Percentiles rank a stretch among this genome's conserved stretches.
These are phyloP conservation scores for Eunapius fragilis DNA, from an alignment of 37 sponge, comb jelly and placozoan genomes.

Conservation along the genomic window DNA sequence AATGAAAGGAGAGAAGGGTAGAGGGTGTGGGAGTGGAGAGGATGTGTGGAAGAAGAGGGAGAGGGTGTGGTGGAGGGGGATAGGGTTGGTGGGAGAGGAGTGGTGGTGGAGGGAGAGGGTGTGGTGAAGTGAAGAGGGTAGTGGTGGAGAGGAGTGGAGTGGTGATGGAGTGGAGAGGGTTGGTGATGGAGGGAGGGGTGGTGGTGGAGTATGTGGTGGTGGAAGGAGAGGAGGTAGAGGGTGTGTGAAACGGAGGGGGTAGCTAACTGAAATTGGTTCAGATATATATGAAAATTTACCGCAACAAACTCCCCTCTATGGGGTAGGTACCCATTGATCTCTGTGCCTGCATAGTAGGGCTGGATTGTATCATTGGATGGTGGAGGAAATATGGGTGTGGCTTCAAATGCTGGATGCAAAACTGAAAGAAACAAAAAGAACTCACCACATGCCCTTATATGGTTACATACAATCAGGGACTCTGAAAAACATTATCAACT, in stretches of 20 bases:
- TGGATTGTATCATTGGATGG: slow-evolving; percentile 9
- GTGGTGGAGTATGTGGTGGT: too few relatives aligned
- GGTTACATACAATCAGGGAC: not conserved
- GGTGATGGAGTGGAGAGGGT: not conserved
- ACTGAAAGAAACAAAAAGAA: too few relatives aligned
- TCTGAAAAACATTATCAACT: too few relatives aligned
- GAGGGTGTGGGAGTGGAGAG: not conserved
- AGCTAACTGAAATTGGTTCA: too few relatives aligned
- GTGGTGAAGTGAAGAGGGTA: not conserved
- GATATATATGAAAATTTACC: slow-evolving; percentile 47
- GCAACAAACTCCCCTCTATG: slow-evolving; percentile 75
- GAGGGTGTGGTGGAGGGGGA: not conserved
- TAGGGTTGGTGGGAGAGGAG: not conserved
- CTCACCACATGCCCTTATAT: not conserved
- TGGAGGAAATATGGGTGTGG: not conserved
- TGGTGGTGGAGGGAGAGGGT: not conserved
- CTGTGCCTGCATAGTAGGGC: slow-evolving; percentile 56
- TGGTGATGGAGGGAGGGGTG: not conserved
- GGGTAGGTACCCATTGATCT: slow-evolving; percentile 77
- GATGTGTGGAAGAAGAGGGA: not conserved
- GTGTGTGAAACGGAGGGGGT: too few relatives aligned
- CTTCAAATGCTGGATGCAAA: not conserved
- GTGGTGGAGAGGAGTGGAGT: not conserved
- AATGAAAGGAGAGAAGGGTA: not conserved
- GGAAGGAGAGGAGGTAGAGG: too few relatives aligned